phyloP scores from a whole-genome alignment of 2,113 vertebrate genomes.

The Oxyruncus cristatus region DNA sequence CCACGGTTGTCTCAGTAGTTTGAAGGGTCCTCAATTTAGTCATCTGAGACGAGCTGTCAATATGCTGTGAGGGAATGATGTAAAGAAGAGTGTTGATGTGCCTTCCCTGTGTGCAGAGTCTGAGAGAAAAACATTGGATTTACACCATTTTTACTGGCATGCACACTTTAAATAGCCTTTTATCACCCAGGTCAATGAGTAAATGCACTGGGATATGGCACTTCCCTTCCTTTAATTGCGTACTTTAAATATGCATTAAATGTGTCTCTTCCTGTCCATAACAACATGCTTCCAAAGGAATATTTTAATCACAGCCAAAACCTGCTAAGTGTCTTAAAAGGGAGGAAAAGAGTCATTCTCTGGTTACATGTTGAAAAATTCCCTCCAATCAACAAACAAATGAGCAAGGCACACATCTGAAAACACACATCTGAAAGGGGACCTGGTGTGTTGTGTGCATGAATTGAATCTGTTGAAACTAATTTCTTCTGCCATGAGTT shows the following conservation, averaged over 20 bases:
- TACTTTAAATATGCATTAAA: not conserved
- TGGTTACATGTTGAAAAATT: not conserved
- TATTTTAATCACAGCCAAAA: not conserved
- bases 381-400: not conserved
- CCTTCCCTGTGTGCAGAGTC: not conserved
- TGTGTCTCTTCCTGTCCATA: not conserved
- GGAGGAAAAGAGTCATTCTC: not conserved
- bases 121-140: not conserved
- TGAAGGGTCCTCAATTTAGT: not conserved
- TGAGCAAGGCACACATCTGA: not conserved
- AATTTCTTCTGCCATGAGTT: not conserved
- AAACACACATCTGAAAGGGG: not conserved
- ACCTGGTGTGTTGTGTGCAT: rapidly evolving
- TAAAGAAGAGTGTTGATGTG: not conserved
- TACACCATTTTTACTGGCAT: not conserved
- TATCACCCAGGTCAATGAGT: not conserved
- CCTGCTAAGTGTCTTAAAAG: not conserved
- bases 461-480: not conserved
- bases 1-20: not conserved
- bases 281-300: not conserved
- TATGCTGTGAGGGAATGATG: not conserved
- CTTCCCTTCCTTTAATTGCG: not conserved
- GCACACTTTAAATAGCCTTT: not conserved
- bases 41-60: not conserved
- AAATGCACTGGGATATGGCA: not conserved